Percentiles rank a stretch among this genome's conserved stretches.
These are phyloP conservation scores for Chionoecetes opilio DNA, from an alignment of 1,140 invertebrate genomes.

Conservation along the genomic window DNA sequence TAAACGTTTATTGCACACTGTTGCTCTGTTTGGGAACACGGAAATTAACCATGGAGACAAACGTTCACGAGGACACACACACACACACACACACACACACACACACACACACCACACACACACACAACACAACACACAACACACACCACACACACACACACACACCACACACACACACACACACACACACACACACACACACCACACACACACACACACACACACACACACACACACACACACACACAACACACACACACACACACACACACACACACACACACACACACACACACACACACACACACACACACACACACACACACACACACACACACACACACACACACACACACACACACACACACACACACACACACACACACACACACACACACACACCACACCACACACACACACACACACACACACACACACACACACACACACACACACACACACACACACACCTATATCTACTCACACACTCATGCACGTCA, in stretches of 20 bases:
- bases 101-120: not conserved
- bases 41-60: not conserved
- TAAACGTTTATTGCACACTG: not conserved
- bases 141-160: no score
- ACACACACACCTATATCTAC: not conserved
- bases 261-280: not conserved
- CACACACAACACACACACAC: not conserved
- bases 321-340: conserved; percentile 53
- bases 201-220: conserved; percentile 34
- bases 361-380: no score
- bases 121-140: no score
- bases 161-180: no score
- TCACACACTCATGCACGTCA: not conserved
- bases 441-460: conserved; percentile 32
- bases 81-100: conserved; percentile 53
- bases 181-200: not conserved
- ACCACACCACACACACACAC: no score
- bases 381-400: no score
- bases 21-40: not conserved
- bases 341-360: conserved; percentile 23
- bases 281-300: no score
- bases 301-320: conserved; percentile 21
- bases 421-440: not conserved
- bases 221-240: conserved; percentile 21
- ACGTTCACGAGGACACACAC: conserved; percentile 27